Conservation (phyloP, 2,113 vertebrate species). For the Coptodon rendalli region DNA sequence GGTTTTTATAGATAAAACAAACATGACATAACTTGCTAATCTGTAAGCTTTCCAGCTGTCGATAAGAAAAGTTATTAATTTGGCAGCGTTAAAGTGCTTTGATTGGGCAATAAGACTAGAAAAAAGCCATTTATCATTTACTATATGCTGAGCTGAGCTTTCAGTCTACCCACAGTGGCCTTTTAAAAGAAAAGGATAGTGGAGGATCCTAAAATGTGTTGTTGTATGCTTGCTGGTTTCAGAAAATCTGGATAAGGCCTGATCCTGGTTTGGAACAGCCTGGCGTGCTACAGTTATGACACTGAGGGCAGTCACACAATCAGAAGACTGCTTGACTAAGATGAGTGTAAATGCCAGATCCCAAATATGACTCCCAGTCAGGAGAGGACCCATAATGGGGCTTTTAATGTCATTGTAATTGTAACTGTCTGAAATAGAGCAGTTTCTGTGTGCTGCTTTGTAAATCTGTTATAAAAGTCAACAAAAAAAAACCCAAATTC, state of each 20-base stretch:
- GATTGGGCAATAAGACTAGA: not conserved
- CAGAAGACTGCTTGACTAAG: not conserved
- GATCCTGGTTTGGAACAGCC: not conserved
- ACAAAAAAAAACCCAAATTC: not conserved
- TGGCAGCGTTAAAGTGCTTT: not conserved
- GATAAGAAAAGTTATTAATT: not conserved
- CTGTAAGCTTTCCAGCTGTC: not conserved
- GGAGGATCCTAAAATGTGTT: not conserved
- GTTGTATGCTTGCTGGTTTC: not conserved
- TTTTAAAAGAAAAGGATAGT: not conserved
- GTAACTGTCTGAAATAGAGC: not conserved
- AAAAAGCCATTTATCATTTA: not conserved
- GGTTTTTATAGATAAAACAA: not conserved
- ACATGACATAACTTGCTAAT: not conserved
- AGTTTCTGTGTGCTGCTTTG: not conserved
- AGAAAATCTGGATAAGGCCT: not conserved
- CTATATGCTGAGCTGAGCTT: not conserved
- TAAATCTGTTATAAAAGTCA: not conserved
- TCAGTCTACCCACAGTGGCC: not conserved
- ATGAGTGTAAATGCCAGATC: not conserved
- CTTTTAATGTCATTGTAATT: too few relatives aligned
- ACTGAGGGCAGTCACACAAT: not conserved
- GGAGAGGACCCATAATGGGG: not conserved
- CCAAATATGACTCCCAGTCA: not conserved
- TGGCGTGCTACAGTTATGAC: not conserved